Evolutionary conservation across 2,888 invertebrate species (phyloP).

Genomic region (Volucella inflata): DNA sequence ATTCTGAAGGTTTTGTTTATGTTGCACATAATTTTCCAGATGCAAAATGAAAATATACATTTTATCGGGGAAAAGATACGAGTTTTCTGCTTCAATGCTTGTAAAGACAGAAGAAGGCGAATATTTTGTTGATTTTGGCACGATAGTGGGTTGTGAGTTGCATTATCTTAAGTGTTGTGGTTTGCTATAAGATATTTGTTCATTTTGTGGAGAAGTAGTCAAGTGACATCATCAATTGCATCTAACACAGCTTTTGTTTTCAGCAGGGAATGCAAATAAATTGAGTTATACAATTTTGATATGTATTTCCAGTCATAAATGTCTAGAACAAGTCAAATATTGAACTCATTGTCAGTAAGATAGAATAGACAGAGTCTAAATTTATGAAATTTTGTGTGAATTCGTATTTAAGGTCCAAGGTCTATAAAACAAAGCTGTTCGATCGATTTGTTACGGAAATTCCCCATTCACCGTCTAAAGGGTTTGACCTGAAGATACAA

Average conservation of each 20-base stretch:
- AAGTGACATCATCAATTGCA: background rate
- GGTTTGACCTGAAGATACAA: too few relatives aligned
- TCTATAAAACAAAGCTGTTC: too few relatives aligned
- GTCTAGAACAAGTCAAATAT: background rate
- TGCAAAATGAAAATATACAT: background rate
- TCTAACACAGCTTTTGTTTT: background rate
- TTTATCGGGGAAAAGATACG: conserved; percentile 2
- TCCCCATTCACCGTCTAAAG: too few relatives aligned
- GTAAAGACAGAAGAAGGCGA: background rate
- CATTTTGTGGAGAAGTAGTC: background rate
- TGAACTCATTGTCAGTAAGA: too few relatives aligned
- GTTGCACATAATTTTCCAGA: conserved; percentile 31
- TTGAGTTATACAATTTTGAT: background rate
- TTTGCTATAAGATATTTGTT: background rate
- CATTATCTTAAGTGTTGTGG: conserved; percentile 1
- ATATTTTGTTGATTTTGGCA: conserved; percentile 43
- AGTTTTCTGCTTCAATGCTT: conserved; percentile 21
- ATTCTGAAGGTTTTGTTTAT: conserved; percentile 45
- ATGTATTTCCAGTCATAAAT: background rate
- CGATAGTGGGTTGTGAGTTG: background rate
- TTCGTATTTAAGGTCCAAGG: too few relatives aligned
- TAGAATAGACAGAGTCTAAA: too few relatives aligned
- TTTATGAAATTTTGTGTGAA: too few relatives aligned
- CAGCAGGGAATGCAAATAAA: too few relatives aligned
- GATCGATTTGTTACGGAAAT: too few relatives aligned